Evolutionary conservation across 2,888 invertebrate genomes (phyloP), one percentile per base, ranked within the genome.

Genomic region (Lasioglossum vierecki): DNA sequence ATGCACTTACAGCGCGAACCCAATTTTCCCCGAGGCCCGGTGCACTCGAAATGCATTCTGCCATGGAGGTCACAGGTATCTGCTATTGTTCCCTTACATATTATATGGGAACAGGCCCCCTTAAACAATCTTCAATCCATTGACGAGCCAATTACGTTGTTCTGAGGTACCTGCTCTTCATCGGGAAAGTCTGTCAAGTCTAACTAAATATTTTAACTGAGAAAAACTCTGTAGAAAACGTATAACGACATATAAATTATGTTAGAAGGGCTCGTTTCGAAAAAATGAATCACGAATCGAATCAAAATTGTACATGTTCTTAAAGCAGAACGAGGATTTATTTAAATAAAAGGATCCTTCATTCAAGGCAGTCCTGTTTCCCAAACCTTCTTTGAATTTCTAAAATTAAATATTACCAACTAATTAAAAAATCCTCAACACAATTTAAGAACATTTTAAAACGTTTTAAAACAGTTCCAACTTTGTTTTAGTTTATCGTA

Each of bases 21-120:
- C 63, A 63, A 63, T 63, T 30, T 63, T 63, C 63, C 63, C 63
- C 30, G n/a, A 82, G 63, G 30, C 53, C 53, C 35, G 39, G 71
- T 60, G 78, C 73, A 73, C 73, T 60, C 60, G 46, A 46, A 57
- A 68, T 53, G 57, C 76, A 76, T 79, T 73, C 73, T 66, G 30
- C 22, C 44, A 6, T 53, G 53, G 60, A 68, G 77, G 78, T 57
- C 72, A 68, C 85, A 82, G 82, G 86, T 76, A 86, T 76, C 60
- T 60, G 68, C 82, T 77, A 77, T 85, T 86, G 79, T 76, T 74
- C 79, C 79, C 79, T 76, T 73, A 60, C 85, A 79, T 82, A 82
- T 86, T 85, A 82, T 79, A 35, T 53, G 70, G 76, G 75, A 80
- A 80, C 80, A 53, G 22, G 2, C 53, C 22, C 18, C 57, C 11